A percentile compares a stretch with the other conserved stretches of the same genome.
These are phyloP conservation scores for Cotesia chilonis DNA, from an alignment of 1,140 invertebrate genomes.

Conservation along the genomic window DNA sequence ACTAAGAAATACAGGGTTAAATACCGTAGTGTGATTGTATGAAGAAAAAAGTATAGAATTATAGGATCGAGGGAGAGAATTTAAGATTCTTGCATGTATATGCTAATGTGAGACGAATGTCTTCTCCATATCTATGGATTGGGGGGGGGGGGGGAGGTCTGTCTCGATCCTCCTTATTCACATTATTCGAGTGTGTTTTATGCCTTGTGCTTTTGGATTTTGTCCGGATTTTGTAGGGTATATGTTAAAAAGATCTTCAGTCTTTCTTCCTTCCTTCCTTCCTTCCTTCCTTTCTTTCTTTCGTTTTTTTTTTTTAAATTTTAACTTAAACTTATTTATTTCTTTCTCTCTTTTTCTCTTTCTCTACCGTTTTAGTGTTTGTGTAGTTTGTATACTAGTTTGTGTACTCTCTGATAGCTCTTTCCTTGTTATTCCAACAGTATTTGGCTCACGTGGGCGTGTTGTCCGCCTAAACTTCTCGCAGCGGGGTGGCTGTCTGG, in stretches of 20 bases:
- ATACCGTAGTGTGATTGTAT: conserved; percentile 4
- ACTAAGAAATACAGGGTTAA: neutral
- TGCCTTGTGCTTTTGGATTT: conserved; percentile 42
- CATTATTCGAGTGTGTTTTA: conserved; percentile 42
- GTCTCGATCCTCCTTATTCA: conserved; percentile 37
- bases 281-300: too few relatives aligned
- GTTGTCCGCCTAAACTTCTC: conserved; percentile 52
- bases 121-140: conserved; percentile 38
- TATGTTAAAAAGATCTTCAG: conserved; percentile 49
- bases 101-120: conserved; percentile 64
- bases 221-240: conserved; percentile 27
- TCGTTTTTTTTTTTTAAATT: too few relatives aligned
- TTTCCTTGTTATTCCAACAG: neutral
- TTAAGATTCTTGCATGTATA: conserved; percentile 55
- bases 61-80: conserved; percentile 32
- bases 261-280: conserved; percentile 33
- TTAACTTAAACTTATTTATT: too few relatives aligned
- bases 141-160: neutral
- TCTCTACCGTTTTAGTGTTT: too few relatives aligned
- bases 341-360: too few relatives aligned
- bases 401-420: neutral
- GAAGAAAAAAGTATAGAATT: conserved; percentile 27
- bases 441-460: conserved; percentile 49
- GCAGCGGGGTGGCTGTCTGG: conserved; percentile 48
- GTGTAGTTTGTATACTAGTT: too few relatives aligned